Evolutionary conservation across 2,888 invertebrate species (phyloP).

Genomic region (Cetonia aurata): DNA sequence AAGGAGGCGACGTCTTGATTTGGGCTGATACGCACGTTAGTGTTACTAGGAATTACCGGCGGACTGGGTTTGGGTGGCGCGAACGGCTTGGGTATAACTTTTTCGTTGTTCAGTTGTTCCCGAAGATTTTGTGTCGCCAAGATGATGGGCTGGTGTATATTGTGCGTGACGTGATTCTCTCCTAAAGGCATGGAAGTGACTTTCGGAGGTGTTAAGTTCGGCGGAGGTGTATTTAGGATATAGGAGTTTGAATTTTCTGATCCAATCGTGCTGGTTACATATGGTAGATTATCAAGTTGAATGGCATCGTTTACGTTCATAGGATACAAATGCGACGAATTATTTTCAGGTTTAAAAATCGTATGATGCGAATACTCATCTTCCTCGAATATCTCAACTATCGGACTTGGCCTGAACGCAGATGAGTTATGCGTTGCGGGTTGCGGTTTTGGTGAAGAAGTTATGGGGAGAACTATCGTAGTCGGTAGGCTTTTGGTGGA

Average conservation of each 20-base stretch:
- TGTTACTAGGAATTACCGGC: slow-evolving; percentile 70
- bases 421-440: slow-evolving; percentile 26
- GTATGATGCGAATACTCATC: slow-evolving; percentile 39
- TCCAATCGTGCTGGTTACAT: background rate
- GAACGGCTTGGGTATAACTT: slow-evolving; percentile 58
- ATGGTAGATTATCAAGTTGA: background rate
- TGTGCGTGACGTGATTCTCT: slow-evolving; percentile 60
- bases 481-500: background rate
- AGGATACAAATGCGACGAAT: background rate
- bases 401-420: slow-evolving; percentile 46
- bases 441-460: slow-evolving; percentile 26
- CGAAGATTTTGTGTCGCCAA: slow-evolving; percentile 63
- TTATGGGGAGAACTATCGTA: slow-evolving; percentile 44
- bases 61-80: slow-evolving; percentile 57
- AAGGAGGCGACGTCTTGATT: slow-evolving; percentile 76
- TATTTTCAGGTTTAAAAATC: slow-evolving; percentile 10
- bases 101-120: slow-evolving; percentile 64
- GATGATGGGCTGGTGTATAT: slow-evolving; percentile 58
- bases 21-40: slow-evolving; percentile 74
- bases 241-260: slow-evolving; percentile 4
- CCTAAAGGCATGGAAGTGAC: slow-evolving; percentile 66
- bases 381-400: slow-evolving; percentile 40
- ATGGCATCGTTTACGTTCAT: background rate
- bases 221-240: slow-evolving; percentile 41
- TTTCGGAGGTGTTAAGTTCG: slow-evolving; percentile 50